phyloP scores from a whole-genome alignment of 1,140 invertebrate genomes.

The Scaptomyza pallida region DNA sequence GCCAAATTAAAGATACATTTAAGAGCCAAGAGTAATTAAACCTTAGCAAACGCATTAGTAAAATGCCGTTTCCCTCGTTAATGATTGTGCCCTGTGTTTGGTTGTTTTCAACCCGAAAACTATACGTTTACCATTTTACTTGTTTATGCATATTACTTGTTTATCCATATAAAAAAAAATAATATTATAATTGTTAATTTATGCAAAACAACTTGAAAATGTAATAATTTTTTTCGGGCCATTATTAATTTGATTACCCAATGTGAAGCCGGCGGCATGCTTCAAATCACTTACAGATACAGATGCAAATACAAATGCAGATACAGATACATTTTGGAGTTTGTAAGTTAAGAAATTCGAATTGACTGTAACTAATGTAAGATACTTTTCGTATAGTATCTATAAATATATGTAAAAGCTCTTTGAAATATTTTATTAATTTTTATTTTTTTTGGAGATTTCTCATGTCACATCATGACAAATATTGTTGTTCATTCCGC shows the following conservation, averaged over 20 bases:
- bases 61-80: constrained; percentile 40
- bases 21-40: constrained; percentile 19
- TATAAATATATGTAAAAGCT: neutral
- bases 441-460: neutral
- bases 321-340: neutral
- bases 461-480: constrained; percentile 8
- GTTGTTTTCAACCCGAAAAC: constrained; percentile 19
- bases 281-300: constrained; percentile 42
- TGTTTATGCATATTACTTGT: no score
- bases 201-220: constrained; percentile 66
- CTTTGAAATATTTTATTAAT: constrained; percentile 1
- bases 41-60: constrained; percentile 25
- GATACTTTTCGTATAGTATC: neutral
- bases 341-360: no score
- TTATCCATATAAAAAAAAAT: constrained; percentile 37
- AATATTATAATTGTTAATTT: constrained; percentile 72
- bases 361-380: no score
- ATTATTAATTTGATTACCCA: constrained; percentile 79
- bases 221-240: constrained; percentile 63
- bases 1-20: neutral
- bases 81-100: constrained; percentile 29
- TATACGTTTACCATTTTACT: constrained; percentile 10
- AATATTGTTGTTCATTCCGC: constrained; percentile 38
- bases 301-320: constrained; percentile 15
- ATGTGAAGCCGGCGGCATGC: constrained; percentile 44